Evolutionary conservation across 1,140 invertebrate genomes (phyloP).

Genomic region (Prorops nasuta): DNA sequence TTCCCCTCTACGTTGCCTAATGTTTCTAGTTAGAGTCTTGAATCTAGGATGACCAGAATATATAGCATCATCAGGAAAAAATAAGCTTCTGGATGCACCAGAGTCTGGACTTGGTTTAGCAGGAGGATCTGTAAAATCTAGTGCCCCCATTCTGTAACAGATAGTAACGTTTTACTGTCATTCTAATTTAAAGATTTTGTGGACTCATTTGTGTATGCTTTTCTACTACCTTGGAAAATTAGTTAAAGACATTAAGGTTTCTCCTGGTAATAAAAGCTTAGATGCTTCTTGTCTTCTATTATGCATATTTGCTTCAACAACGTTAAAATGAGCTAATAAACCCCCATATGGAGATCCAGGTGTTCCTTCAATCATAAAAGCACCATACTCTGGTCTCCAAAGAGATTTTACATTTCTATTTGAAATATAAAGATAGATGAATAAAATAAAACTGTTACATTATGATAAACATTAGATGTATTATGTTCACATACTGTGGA

Average conservation of each 20-base stretch:
- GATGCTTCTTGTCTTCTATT: constrained; percentile 84
- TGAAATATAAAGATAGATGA: constrained; percentile 26
- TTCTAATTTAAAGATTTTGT: not conserved
- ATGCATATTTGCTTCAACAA: constrained; percentile 97
- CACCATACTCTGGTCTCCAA: constrained; percentile 97
- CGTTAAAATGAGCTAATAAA: constrained; percentile 92
- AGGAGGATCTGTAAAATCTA: constrained; percentile 84
- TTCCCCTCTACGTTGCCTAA: constrained; percentile 83
- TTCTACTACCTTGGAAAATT: constrained; percentile 83
- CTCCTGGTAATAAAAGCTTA: constrained; percentile 73
- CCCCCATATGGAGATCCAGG: constrained; percentile 95
- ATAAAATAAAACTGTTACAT: not conserved
- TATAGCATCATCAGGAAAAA: constrained; percentile 94
- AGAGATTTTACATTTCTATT: constrained; percentile 74
- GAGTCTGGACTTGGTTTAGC: constrained; percentile 68
- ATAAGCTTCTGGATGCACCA: constrained; percentile 82
- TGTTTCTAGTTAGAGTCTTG: constrained; percentile 92
- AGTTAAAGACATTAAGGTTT: constrained; percentile 86
- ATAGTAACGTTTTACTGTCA: constrained; percentile 7
- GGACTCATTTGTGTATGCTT: not conserved
- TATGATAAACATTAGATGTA: not conserved
- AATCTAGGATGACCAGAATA: constrained; percentile 94
- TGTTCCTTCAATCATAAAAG: constrained; percentile 99
- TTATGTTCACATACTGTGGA: constrained; percentile 65
- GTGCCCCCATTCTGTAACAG: constrained; percentile 76